Percentiles rank a stretch among this genome's conserved stretches.
Evolutionary conservation across 2,888 invertebrate species (phyloP).

Genomic region (Pachymerium ferrugineum): DNA sequence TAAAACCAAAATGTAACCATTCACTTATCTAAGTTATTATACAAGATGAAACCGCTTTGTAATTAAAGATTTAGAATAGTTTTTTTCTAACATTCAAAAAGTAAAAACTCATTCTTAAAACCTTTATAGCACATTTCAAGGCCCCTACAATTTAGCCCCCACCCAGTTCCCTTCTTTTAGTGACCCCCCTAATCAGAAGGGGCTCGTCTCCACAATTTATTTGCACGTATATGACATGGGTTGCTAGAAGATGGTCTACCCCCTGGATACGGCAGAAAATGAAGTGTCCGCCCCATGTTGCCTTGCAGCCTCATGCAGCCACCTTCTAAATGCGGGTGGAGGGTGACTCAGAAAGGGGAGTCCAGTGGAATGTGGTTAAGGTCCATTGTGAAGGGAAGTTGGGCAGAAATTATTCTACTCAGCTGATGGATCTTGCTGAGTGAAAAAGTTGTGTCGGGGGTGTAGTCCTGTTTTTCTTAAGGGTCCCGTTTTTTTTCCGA

Average conservation of each 20-base stretch:
- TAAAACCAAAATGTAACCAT: too few species aligned
- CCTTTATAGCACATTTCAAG: too few species aligned
- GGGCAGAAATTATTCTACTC: neutral
- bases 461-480: slow-evolving; percentile 11
- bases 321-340: neutral
- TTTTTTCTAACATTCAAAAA: too few species aligned
- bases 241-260: neutral
- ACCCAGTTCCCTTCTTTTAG: slow-evolving; percentile 22
- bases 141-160: slow-evolving; percentile 14
- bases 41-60: too few species aligned
- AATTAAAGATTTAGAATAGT: too few species aligned
- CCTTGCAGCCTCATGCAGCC: slow-evolving; percentile 17
- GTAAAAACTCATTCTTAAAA: too few species aligned
- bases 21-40: too few species aligned
- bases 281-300: slow-evolving; percentile 27
- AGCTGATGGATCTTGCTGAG: slow-evolving; percentile 8
- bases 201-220: slow-evolving; percentile 27
- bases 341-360: too few species aligned
- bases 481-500: neutral
- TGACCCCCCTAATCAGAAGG: slow-evolving; percentile 25
- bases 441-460: slow-evolving; percentile 17
- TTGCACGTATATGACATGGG: neutral
- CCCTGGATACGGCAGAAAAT: slow-evolving; percentile 23
- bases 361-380: neutral
- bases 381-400: slow-evolving; percentile 15